Evolutionary conservation across 2,113 vertebrate genomes (phyloP), one percentile per base, ranked within the genome.

Genomic region (Cacatua alba): DNA sequence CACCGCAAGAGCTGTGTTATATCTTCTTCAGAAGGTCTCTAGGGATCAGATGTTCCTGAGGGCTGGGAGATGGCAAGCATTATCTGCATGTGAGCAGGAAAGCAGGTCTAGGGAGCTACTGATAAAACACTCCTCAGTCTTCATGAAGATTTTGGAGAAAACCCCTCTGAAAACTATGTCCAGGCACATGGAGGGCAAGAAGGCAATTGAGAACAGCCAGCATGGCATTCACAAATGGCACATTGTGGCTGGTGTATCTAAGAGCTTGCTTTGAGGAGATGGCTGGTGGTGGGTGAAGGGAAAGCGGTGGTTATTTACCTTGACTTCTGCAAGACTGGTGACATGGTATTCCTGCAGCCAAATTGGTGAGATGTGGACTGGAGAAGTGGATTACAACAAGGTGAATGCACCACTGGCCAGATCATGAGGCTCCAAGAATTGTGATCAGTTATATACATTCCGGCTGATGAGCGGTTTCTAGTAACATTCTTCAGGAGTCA

Each of bases 381-480:
- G 37, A 86, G 49, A 75, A 62, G 23, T 14, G 11, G 28, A 20
- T n/a, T 49, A 52, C n/a, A 82, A 52, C n/a, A 82, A 62, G 29
- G 29, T 37, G 25, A 72, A 19, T 0, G 0, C 9, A 25, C 18
- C 25, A 7, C 26, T 79, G 59, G 48, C 43, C 5, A 1, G 41
- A 82, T 31, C 35, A 14, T 17, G 31, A 71, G n/a, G 8, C 5
- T 82, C 6, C n/a, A 53, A 53, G 48, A 31, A 31, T 26, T 87
- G 35, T 70, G 41, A 67, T 57, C n/a, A 49, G 11, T 33, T 60
- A 9, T 37, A 28, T n/a, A 6, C 68, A 43, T 15, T 43, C 21
- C 25, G 63, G 0, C 0, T 71, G 39, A 82, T 71, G 13, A 29
- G 10, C 53, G 17, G 10, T 46, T 91, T 88, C 63, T 28, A 64